phyloP scores from a whole-genome alignment of 1,140 invertebrate species.

The Branchinecta lindahli region DNA sequence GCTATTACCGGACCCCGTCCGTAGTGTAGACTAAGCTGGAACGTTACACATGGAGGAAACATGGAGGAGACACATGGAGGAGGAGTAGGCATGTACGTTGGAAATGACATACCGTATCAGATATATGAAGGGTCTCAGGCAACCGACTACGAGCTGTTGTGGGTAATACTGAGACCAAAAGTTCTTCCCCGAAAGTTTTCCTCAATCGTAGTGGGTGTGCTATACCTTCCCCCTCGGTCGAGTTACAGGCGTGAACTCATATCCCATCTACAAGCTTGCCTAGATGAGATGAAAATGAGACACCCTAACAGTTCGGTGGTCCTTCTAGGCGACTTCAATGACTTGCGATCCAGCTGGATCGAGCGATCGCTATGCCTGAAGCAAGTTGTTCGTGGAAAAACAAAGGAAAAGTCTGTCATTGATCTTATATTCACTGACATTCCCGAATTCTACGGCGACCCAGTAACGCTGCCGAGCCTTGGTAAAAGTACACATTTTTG shows the following conservation, averaged over 20 bases:
- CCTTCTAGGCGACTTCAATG: constrained; percentile 3
- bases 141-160: constrained; percentile 4
- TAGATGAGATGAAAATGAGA: constrained; percentile 6
- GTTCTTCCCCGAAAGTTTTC: constrained; percentile 7
- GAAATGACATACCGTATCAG: constrained; percentile 1
- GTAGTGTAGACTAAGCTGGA: no score
- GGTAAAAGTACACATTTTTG: constrained; percentile 9
- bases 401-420: not conserved
- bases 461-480: constrained; percentile 7
- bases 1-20: no score
- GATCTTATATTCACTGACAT: not conserved
- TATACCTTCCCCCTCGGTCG: not conserved
- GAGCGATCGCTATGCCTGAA: not conserved
- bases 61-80: no score
- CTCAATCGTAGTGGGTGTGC: not conserved
- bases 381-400: constrained; percentile 1
- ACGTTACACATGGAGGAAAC: no score
- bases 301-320: constrained; percentile 1
- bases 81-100: constrained; percentile 5
- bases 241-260: constrained; percentile 4
- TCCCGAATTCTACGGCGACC: constrained; percentile 3
- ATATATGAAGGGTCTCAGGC: not conserved
- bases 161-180: no score
- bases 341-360: constrained; percentile 4
- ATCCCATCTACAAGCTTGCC: not conserved